Base-by-base conservation (phyloP, 2,113 vertebrate species). In the Amphiprion ocellaris region DNA sequence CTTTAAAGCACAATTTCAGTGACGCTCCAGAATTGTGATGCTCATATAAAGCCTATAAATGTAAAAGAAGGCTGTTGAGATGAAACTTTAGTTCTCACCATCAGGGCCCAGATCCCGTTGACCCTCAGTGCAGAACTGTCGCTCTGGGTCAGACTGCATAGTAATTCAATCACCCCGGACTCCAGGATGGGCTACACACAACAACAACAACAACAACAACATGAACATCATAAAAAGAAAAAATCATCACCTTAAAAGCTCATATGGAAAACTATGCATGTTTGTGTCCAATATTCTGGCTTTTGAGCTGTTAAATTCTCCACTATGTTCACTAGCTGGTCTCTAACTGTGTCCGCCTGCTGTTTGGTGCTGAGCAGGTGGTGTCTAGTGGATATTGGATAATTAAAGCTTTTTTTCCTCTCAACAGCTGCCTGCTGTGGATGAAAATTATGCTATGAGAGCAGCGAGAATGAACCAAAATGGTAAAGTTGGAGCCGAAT, bases 91-190 rank as follows among this genome's bases (percentile, higher is more conserved):
- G 19, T 17, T 73, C 96, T 93, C 90, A 99, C 98, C 98, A 99
- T 99, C 85, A 99, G 95, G 89, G 98, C 98, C 98, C 98, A 99
- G 93, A 99, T 99, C 86, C 98, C 98, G 0, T 99, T 99, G 82
- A 99, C 97, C 84, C 98, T 93, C 87, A 99, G 96, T 41, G 98
- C 97, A 71, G 97, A 96, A 81, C 98, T 99, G 90, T 99, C 97
- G 92, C 97, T 99, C 92, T 99, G 97, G 39, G 98, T 99, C 90
- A 99, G 94, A 94, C 97, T 98, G 95, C 98, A 99, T 64, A 99
- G 96, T 89, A 99, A 94, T 82, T 99, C 98, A 47, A 99, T 97
- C 72, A 98, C 98, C 91, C 98, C 98, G 1, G 98, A 99, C 93
- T 99, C 97, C 91, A 99, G 94, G 92, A 99, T 99, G 74, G 98